Evolutionary conservation across 2,113 vertebrate genomes (phyloP).

Genomic region (Colistium nudipinnis): DNA sequence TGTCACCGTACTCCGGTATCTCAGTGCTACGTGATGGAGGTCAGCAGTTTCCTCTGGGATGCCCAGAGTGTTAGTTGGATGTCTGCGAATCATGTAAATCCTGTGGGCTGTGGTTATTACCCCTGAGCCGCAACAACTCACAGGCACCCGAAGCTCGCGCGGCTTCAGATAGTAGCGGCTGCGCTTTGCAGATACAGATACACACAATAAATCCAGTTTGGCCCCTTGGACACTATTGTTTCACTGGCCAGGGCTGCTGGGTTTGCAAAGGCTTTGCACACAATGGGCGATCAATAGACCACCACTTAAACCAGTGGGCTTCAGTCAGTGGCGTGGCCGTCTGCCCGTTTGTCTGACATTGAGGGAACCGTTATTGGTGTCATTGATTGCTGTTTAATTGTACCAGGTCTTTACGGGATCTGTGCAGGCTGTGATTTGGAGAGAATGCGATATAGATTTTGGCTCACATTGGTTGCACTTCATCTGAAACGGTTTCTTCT

Average conservation of each 20-base stretch:
- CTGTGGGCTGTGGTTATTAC: constrained; percentile 10
- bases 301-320: constrained; percentile 49
- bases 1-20: not conserved
- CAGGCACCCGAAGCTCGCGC: too few species aligned
- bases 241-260: constrained; percentile 15
- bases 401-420: constrained; percentile 33
- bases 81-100: constrained; percentile 11
- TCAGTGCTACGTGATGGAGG: not conserved
- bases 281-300: constrained; percentile 57
- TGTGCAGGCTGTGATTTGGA: constrained; percentile 24
- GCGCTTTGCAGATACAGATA: not conserved
- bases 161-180: not conserved
- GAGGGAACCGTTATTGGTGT: constrained; percentile 49
- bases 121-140: not conserved
- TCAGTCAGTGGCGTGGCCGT: constrained; percentile 30
- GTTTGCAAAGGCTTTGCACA: constrained; percentile 31
- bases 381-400: constrained; percentile 48
- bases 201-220: not conserved
- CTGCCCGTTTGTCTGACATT: constrained; percentile 46
- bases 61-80: not conserved
- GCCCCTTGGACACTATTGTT: constrained; percentile 3
- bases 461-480: not conserved
- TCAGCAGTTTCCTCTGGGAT: too few species aligned
- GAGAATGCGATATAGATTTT: not conserved
- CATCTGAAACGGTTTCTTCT: rapidly evolving